These are phyloP conservation scores for Dasyprocta punctata DNA, from an alignment of 2,113 vertebrate genomes.

Conservation along the genomic window DNA sequence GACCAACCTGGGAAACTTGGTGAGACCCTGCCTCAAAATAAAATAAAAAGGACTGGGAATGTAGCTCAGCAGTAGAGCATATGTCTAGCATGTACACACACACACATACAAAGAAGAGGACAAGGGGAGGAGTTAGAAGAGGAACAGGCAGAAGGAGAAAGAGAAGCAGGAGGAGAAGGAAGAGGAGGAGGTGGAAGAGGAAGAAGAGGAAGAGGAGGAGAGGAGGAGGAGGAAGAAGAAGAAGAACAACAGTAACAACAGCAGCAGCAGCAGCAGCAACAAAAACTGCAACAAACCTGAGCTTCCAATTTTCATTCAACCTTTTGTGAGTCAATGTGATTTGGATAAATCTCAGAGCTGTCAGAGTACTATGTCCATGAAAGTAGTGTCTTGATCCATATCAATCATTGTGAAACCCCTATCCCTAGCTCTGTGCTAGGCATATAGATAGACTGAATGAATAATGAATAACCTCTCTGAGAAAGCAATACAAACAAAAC, in stretches of 20 bases:
- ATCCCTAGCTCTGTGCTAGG: background rate
- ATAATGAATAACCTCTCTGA: background rate
- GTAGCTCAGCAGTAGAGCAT: background rate
- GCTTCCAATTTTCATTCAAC: background rate
- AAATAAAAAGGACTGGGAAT: background rate
- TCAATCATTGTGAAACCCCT: background rate
- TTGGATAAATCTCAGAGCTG: background rate
- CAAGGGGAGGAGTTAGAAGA: background rate
- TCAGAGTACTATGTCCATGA: background rate
- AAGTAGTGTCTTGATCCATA: background rate
- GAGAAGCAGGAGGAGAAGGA: background rate
- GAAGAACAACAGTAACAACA: background rate
- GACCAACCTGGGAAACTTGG: background rate
- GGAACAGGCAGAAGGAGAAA: background rate
- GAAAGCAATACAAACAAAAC: background rate
- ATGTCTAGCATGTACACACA: background rate
- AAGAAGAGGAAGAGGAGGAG: background rate
- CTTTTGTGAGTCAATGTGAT: background rate
- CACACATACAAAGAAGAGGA: background rate
- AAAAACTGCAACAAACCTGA: background rate
- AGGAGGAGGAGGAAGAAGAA: background rate
- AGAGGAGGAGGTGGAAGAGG: too few relatives aligned
- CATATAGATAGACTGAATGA: background rate
- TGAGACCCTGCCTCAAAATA: background rate
- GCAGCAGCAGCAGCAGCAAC: background rate